Conservation (phyloP, 2,888 invertebrate species). For the Trachelus iudaicus region DNA sequence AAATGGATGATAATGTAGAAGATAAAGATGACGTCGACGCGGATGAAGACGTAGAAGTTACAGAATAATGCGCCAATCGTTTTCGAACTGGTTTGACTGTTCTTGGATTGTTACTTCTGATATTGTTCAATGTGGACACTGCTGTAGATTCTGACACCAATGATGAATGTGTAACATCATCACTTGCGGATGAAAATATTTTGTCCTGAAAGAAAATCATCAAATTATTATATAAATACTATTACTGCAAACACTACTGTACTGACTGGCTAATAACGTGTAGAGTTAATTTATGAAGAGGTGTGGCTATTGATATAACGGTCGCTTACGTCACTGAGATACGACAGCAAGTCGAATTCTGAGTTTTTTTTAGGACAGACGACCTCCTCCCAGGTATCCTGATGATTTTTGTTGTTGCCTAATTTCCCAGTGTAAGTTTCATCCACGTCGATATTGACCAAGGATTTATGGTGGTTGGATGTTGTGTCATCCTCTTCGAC, state of each 20-base stretch:
- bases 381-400: slow-evolving; percentile 12
- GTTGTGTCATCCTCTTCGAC: neutral
- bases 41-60: neutral
- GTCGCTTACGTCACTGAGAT: slow-evolving; percentile 59
- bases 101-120: neutral
- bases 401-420: slow-evolving; percentile 27
- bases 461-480: neutral
- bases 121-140: neutral
- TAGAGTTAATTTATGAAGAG: neutral
- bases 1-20: slow-evolving; percentile 12
- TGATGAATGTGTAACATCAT: slow-evolving; percentile 43
- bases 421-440: slow-evolving; percentile 28
- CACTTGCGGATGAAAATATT: neutral
- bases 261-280: neutral
- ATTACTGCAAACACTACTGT: neutral
- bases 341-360: slow-evolving; percentile 60
- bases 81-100: neutral
- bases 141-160: slow-evolving; percentile 23
- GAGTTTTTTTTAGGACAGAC: neutral
- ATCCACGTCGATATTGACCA: slow-evolving; percentile 24
- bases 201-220: slow-evolving; percentile 45
- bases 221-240: neutral
- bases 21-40: slow-evolving; percentile 2
- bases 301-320: neutral
- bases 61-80: neutral